Evolutionary conservation across 2,888 invertebrate genomes (phyloP), one percentile per base, ranked within the genome.

Genomic region (Poecilus cupreus): DNA sequence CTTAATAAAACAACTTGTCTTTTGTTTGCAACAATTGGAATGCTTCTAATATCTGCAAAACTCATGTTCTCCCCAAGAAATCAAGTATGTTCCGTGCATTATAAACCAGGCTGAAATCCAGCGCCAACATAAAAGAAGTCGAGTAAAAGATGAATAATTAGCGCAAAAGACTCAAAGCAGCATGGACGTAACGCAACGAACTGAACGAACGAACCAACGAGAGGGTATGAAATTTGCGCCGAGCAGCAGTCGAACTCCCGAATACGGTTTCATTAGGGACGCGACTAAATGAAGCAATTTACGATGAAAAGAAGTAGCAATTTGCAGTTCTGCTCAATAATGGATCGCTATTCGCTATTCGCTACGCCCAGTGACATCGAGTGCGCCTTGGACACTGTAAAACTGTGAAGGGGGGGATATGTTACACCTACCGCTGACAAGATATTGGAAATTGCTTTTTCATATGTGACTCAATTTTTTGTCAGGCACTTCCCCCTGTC

Each of bases 241-340:
- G 32, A 32, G 26, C 2, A 8, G 1, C 32, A 2, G 32, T 8
- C 32, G 32, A 32, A 20, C 20, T 54, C 22, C 54, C 20, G 22
- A 60, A 60, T 60, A 60, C 60, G 60, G 85, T 84, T 84, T 83
- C 84, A 85, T 85, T 85, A 85, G 82, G 82, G 82, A 83, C 75
- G 83, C 82, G 83, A 85, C 85, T 86, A 86, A 86, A 86, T 86
- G 86, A 86, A 86, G 86, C 86, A 86, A 86, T 86, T 86, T 86
- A 84, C 85, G 86, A 85, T 86, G 86, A 86, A 86, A 86, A 86
- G 86, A 85, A 86, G 85, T 85, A 83, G 84, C 84, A 85, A 86
- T 86, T 86, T 86, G 84, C 86, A 84, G 60, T 83, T 84, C 83
- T 84, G 84, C 83, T 85, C 85, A 83, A 85, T 86, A 86, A 86